Percentiles rank a stretch among this genome's conserved stretches.
Conservation (phyloP, 2,797 vertebrate genomes). For the Ispidina lecontei region DNA sequence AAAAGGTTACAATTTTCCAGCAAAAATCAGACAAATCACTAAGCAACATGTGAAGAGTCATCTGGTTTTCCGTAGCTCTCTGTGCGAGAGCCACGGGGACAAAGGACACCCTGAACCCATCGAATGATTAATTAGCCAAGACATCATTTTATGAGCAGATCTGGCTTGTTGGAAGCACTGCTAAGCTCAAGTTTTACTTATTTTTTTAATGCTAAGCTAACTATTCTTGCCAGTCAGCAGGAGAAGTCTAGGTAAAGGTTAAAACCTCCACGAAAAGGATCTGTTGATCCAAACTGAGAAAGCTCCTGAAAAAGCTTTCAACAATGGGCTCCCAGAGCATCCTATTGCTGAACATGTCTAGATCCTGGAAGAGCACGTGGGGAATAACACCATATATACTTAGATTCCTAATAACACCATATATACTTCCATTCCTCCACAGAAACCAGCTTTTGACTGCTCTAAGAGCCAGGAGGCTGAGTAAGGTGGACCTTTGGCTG, state of each 20-base stretch:
- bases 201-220: not conserved
- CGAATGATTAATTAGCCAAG: not conserved
- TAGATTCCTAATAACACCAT: not conserved
- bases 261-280: not conserved
- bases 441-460: not conserved
- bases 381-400: not conserved
- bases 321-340: not conserved
- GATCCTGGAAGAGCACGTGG: not conserved
- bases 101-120: not conserved
- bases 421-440: not conserved
- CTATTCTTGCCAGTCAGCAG: not conserved
- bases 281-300: not conserved
- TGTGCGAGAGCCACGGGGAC: not conserved
- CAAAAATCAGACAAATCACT: conserved; percentile 9
- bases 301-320: not conserved
- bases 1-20: conserved; percentile 64
- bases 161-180: not conserved
- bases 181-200: not conserved
- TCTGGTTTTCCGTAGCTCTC: conserved; percentile 9
- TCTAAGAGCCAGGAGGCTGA: not conserved
- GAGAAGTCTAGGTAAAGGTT: not conserved
- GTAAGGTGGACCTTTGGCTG: not conserved
- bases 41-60: not conserved
- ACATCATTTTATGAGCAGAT: not conserved
- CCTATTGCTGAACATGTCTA: not conserved